Evolutionary conservation across 2,797 vertebrate genomes (phyloP).

Genomic region (Sebastolobus alascanus): DNA sequence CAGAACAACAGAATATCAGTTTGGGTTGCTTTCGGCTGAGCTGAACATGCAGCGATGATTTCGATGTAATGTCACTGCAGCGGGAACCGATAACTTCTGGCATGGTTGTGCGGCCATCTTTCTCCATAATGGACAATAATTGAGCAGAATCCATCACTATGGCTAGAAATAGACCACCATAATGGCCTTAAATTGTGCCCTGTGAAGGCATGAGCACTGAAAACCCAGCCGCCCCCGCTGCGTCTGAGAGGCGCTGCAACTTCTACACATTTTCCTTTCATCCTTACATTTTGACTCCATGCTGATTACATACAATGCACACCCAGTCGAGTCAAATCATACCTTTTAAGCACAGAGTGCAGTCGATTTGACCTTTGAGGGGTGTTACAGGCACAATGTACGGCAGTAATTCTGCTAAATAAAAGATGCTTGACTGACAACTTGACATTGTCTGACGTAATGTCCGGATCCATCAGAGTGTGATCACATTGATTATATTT

Average conservation of each 20-base stretch:
- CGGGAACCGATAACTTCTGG: constrained; percentile 82
- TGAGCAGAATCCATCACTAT: constrained; percentile 93
- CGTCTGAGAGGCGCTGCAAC: constrained; percentile 77
- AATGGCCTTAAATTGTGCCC: constrained; percentile 89
- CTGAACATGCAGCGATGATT: constrained; percentile 77
- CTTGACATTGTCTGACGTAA: constrained; percentile 28
- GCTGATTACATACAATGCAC: constrained; percentile 82
- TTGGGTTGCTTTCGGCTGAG: constrained; percentile 55
- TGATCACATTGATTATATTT: constrained; percentile 23
- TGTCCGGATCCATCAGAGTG: constrained; percentile 26
- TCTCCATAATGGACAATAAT: constrained; percentile 96
- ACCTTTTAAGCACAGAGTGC: constrained; percentile 70
- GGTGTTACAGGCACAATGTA: constrained; percentile 21
- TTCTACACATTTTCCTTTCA: constrained; percentile 69
- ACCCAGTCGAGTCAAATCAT: constrained; percentile 72
- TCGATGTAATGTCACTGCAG: constrained; percentile 82
- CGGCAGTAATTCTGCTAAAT: constrained; percentile 34
- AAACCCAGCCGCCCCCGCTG: constrained; percentile 78
- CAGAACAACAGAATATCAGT: constrained; percentile 38
- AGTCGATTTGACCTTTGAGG: constrained; percentile 56
- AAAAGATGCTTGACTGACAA: constrained; percentile 40
- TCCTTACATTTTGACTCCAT: constrained; percentile 77
- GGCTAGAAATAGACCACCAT: constrained; percentile 86
- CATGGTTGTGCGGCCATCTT: constrained; percentile 87
- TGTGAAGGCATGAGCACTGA: constrained; percentile 81